Percentiles rank a stretch among this genome's conserved stretches.
Evolutionary conservation across 92 coral and sea anemone genomes (phyloP).

Genomic region (Blastomussa wellsi): DNA sequence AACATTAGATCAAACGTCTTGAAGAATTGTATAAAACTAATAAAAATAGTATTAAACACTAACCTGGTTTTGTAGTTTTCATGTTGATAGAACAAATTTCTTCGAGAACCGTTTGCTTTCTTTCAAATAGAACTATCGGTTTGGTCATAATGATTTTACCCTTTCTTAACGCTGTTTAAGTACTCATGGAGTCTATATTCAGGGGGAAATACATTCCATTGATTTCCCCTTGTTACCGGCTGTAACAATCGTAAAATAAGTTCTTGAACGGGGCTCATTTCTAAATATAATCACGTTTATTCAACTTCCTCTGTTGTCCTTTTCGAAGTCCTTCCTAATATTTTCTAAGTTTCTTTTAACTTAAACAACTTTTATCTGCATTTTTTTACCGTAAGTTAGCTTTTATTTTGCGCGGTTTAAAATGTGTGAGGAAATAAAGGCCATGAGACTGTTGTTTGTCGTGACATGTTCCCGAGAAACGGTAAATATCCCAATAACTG

Average conservation of each 20-base stretch:
- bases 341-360: background rate
- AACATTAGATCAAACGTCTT: too few relatives aligned
- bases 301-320: background rate
- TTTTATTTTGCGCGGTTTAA: background rate
- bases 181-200: background rate
- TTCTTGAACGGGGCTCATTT: background rate
- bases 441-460: background rate
- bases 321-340: background rate
- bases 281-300: background rate
- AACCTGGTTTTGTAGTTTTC: slow-evolving; percentile 19
- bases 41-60: background rate
- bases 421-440: background rate
- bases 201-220: background rate
- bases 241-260: slow-evolving; percentile 12
- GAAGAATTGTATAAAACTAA: too few relatives aligned
- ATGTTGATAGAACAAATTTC: background rate
- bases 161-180: background rate
- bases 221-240: background rate
- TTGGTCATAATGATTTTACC: background rate
- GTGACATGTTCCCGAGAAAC: background rate
- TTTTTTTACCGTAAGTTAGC: background rate
- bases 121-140: background rate
- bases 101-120: background rate
- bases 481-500: background rate
- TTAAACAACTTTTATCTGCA: background rate